phyloP scores from a whole-genome alignment of 2,113 vertebrate genomes.

The Boulengeromyrus knoepffleri region DNA sequence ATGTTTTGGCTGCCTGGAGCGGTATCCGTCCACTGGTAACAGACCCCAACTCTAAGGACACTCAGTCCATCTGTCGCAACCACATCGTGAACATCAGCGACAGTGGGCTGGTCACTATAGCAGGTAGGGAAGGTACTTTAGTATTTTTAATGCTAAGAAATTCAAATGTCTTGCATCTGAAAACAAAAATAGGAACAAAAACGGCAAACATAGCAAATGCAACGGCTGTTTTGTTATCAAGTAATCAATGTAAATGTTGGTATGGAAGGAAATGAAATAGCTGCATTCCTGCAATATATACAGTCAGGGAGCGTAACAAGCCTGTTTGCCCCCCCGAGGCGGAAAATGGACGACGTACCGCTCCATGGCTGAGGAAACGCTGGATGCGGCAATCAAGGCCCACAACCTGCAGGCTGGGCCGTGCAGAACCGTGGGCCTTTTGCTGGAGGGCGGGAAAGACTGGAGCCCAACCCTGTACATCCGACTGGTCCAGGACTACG shows the following conservation, averaged over 20 bases:
- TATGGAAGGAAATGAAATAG: background rate
- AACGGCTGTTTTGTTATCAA: background rate
- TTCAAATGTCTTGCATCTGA: background rate
- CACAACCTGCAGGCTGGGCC: slow-evolving; percentile 65
- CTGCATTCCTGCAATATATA: background rate
- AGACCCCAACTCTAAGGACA: slow-evolving; percentile 85
- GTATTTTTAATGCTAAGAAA: background rate
- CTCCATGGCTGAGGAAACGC: slow-evolving; percentile 85
- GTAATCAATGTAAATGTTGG: background rate
- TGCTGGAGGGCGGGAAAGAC: slow-evolving; percentile 78
- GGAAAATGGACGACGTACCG: slow-evolving; percentile 98
- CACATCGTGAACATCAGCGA: slow-evolving; percentile 79
- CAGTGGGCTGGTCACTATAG: slow-evolving; percentile 86
- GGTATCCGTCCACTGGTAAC: slow-evolving; percentile 91
- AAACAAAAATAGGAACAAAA: background rate
- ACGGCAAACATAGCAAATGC: background rate
- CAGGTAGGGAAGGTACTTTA: slow-evolving; percentile 59
- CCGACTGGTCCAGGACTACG: slow-evolving; percentile 90
- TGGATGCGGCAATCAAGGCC: slow-evolving; percentile 67
- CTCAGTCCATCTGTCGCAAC: slow-evolving; percentile 87
- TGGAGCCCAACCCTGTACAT: slow-evolving; percentile 95
- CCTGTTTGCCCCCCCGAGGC: slow-evolving; percentile 52
- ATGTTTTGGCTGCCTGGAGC: slow-evolving; percentile 92
- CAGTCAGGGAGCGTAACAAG: background rate
- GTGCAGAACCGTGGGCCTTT: slow-evolving; percentile 75